Evolutionary conservation across 2,113 vertebrate species (phyloP), one percentile per base, ranked within the genome.

Genomic region (Hyperopisus bebe): DNA sequence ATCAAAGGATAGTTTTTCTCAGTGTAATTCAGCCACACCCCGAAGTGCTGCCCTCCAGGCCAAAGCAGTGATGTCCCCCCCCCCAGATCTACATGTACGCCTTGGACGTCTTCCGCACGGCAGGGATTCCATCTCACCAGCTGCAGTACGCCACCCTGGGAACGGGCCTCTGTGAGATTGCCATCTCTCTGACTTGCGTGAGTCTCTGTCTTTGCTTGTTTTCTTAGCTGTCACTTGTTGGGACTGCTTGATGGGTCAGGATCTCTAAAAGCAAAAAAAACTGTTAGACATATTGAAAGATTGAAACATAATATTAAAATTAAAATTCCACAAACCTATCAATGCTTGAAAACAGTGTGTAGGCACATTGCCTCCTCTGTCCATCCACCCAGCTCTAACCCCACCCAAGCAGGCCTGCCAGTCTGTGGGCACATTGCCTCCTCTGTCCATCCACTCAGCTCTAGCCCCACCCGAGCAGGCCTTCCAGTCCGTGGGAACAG

Each of bases 51-150:
- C 51, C 27, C 35, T 88, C 11, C 86, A 21, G 42, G 42, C 80
- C 80, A 44, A 83, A 83, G 80, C 80, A 1, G 80, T 39, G 4
- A 9, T 83, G 39, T 10, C 42, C 39, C 24, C 42, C 44, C 11
- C 39, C 39, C 3, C 92, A 97, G 96, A 95, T 98, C 86, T 97
- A 97, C 93, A 96, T 95, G 90, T 97, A 97, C 83, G 96, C 96
- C 31, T 96, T 94, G 91, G 95, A 93, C 3, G 92, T 97, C 90
- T 97, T 98, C 88, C 90, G 90, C 39, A 94, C 94, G 0, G 96
- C 95, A 35, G 96, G 97, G 88, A 96, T 97, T 58, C 89, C 92
- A 3, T 82, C 93, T 44, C 10, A 90, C 50, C 93, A 96, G 92
- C 93, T 94, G n/a, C 93, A 89, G 42, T 97, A 97, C 0, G 91